Conservation (phyloP, 1,140 invertebrate genomes). For the Drosophila grimshawi region DNA sequence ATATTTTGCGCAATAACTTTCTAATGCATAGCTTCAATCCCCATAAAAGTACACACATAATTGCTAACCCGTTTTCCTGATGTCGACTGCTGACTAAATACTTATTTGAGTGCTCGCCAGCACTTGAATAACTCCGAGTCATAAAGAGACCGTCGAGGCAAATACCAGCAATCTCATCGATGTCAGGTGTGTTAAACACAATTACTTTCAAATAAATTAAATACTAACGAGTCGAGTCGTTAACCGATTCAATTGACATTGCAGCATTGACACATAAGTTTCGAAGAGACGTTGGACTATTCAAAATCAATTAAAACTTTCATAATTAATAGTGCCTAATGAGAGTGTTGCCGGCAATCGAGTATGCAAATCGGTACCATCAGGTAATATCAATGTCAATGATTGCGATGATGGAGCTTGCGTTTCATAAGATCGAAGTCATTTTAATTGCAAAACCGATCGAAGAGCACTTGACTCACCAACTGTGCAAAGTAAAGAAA, state of each 20-base stretch:
- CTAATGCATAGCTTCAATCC: constrained; percentile 22
- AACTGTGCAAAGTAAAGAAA: constrained; percentile 4
- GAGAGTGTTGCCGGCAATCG: constrained; percentile 34
- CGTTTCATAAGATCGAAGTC: constrained; percentile 39
- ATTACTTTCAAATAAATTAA: constrained; percentile 48
- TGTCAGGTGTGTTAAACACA: constrained; percentile 32
- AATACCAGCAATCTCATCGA: constrained; percentile 36
- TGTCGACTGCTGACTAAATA: constrained; percentile 6
- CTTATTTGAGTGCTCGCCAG: constrained; percentile 22
- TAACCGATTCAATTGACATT: constrained; percentile 5
- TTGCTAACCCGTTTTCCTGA: constrained; percentile 33
- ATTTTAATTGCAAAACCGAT: constrained; percentile 57
- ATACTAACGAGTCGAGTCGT: constrained; percentile 28
- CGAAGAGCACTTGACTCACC: constrained; percentile 40
- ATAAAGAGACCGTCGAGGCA: constrained; percentile 25
- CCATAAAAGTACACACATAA: constrained; percentile 12
- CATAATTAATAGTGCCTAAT: constrained; percentile 50
- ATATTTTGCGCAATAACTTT: constrained; percentile 13
- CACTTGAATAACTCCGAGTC: constrained; percentile 35
- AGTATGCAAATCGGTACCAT: constrained; percentile 54
- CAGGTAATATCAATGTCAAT: constrained; percentile 30
- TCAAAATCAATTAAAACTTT: constrained; percentile 48
- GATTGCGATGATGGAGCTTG: constrained; percentile 1
- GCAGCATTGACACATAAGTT: constrained; percentile 8
- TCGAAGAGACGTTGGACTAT: constrained; percentile 14